phyloP scores from a whole-genome alignment of 2,888 invertebrate genomes.

The Schrankia costaestrigalis region DNA sequence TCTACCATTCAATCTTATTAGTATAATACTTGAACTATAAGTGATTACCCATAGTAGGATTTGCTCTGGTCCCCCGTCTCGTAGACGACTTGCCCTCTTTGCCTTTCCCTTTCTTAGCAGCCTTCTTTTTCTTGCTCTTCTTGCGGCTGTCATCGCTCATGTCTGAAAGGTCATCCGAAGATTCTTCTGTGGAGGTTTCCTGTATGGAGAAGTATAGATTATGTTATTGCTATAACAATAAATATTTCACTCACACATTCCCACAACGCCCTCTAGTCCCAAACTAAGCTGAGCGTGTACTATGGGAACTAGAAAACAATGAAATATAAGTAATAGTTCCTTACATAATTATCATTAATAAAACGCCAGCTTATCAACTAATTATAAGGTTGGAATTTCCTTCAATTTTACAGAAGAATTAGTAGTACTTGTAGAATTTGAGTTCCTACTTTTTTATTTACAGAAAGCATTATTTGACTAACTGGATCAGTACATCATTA shows the following conservation, averaged over 20 bases:
- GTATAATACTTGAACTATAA: too few relatives aligned
- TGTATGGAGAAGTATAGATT: conserved; percentile 18
- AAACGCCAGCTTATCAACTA: neutral
- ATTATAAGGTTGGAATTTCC: too few relatives aligned
- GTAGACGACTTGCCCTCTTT: conserved; percentile 46
- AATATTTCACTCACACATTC: too few relatives aligned
- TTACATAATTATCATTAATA: neutral
- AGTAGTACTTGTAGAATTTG: too few relatives aligned
- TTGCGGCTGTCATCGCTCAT: conserved; percentile 69
- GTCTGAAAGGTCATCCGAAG: conserved; percentile 60
- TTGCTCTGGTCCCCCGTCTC: conserved; percentile 73
- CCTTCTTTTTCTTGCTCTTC: conserved; percentile 70
- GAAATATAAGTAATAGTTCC: neutral
- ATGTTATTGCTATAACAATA: neutral
- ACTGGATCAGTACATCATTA: too few relatives aligned
- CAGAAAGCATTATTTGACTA: too few relatives aligned
- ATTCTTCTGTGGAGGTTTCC: conserved; percentile 67
- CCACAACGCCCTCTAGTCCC: too few relatives aligned
- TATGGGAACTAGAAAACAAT: neutral
- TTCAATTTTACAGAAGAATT: too few relatives aligned
- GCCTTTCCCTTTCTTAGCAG: conserved; percentile 54
- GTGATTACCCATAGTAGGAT: conserved; percentile 46
- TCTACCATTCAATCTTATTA: too few relatives aligned
- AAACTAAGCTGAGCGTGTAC: too few relatives aligned
- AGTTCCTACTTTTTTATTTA: too few relatives aligned